These are phyloP conservation scores for Amblyopsis hoosieri DNA, from an alignment of 2,797 vertebrate species.

Conservation along the genomic window DNA sequence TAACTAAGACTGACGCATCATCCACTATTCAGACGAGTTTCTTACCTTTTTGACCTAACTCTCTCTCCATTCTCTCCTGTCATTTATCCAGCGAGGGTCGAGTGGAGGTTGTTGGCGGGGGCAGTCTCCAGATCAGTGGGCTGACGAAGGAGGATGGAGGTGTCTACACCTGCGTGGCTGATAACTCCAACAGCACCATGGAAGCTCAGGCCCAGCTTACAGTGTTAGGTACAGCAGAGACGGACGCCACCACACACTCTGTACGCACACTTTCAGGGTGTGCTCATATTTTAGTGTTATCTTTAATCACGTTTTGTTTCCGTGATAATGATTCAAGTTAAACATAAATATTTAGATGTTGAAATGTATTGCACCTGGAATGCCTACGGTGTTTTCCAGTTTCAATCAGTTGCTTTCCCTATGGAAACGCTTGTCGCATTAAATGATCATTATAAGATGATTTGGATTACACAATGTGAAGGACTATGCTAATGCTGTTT, in stretches of 20 bases:
- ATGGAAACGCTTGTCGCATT: too few relatives aligned
- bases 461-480: too few relatives aligned
- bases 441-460: too few relatives aligned
- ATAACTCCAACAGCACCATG: constrained; percentile 83
- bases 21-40: background rate
- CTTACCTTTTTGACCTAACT: constrained; percentile 1
- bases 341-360: too few relatives aligned
- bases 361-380: too few relatives aligned
- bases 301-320: too few relatives aligned
- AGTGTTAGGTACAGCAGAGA: constrained; percentile 83
- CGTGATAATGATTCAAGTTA: too few relatives aligned
- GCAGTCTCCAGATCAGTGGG: constrained; percentile 83
- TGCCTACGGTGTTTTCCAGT: too few relatives aligned
- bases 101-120: constrained; percentile 80
- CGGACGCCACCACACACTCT: background rate
- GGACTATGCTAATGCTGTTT: too few relatives aligned
- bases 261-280: background rate
- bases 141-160: constrained; percentile 84
- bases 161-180: constrained; percentile 85
- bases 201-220: constrained; percentile 86
- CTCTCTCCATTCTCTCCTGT: background rate
- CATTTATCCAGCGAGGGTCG: constrained; percentile 65
- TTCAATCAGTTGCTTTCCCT: too few relatives aligned
- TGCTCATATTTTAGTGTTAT: too few relatives aligned
- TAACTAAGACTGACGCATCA: too few relatives aligned